These are phyloP conservation scores for Scleropages formosus DNA, from an alignment of 2,797 vertebrate species.

Conservation along the genomic window DNA sequence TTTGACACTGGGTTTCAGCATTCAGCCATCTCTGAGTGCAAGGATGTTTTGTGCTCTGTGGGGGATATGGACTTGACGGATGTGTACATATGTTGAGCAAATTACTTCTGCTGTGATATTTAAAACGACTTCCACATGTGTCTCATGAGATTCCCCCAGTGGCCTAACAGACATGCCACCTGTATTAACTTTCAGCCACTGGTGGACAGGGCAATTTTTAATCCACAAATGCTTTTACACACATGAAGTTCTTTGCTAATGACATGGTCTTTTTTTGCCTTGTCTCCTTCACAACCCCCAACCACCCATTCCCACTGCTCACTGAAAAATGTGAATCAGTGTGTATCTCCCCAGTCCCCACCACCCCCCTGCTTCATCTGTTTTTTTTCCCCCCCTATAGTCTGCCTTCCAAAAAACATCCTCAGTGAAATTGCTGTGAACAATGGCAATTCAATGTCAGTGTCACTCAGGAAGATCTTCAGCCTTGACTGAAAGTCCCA, in stretches of 20 bases:
- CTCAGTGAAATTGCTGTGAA: not conserved
- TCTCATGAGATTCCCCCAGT: constrained; percentile 50
- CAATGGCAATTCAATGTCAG: not conserved
- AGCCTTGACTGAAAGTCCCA: not conserved
- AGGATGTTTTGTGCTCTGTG: constrained; percentile 45
- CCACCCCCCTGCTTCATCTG: not conserved
- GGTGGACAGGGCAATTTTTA: constrained; percentile 52
- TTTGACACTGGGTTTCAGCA: constrained; percentile 48
- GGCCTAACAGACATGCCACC: constrained; percentile 54
- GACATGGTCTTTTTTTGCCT: constrained; percentile 51
- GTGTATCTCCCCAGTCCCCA: constrained; percentile 41
- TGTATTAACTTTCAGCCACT: constrained; percentile 68
- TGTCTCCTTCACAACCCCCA: constrained; percentile 50
- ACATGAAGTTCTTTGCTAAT: constrained; percentile 60
- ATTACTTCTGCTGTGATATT: constrained; percentile 67
- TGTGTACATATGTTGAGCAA: constrained; percentile 68
- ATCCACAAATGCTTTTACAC: constrained; percentile 60
- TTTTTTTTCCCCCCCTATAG: not conserved
- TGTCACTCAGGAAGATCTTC: not conserved
- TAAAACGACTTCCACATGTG: constrained; percentile 61
- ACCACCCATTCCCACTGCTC: constrained; percentile 20
- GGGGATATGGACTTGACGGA: constrained; percentile 64
- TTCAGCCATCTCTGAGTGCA: constrained; percentile 46
- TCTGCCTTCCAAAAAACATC: too few species aligned
- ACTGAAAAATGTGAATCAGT: constrained; percentile 38